phyloP scores from a whole-genome alignment of 2,797 vertebrate genomes.

The Cyclopterus lumpus region DNA sequence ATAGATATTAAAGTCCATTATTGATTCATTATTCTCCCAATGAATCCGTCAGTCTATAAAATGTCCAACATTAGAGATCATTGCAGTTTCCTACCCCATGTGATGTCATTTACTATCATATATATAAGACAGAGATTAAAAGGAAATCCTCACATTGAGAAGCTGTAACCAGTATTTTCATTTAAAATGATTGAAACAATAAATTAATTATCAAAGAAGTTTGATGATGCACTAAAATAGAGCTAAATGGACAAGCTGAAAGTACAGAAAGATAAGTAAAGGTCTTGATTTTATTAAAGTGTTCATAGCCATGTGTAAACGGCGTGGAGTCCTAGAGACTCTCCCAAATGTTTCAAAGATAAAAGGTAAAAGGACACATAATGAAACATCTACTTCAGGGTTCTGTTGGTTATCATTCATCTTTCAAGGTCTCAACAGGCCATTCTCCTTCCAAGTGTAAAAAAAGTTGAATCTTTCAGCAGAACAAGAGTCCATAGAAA shows the following conservation, averaged over 20 bases:
- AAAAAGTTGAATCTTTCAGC: constrained; percentile 66
- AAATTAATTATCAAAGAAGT: background rate
- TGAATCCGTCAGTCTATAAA: background rate
- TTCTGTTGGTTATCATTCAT: constrained; percentile 47
- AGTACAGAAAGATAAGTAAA: background rate
- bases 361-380: constrained; percentile 10
- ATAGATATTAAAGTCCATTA: background rate
- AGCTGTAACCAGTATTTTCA: background rate
- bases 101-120: background rate
- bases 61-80: background rate
- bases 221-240: background rate
- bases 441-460: constrained; percentile 57
- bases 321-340: background rate
- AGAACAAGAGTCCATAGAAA: constrained; percentile 51
- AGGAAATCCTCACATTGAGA: background rate
- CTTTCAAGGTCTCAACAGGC: constrained; percentile 57
- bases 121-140: background rate
- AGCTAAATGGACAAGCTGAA: background rate
- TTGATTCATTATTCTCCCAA: background rate
- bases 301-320: background rate
- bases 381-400: constrained; percentile 10
- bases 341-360: background rate
- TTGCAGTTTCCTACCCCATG: background rate
- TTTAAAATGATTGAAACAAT: constrained; percentile 6
- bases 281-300: background rate